phyloP scores from a whole-genome alignment of 2,888 invertebrate species.

The Dynastes tityus region DNA sequence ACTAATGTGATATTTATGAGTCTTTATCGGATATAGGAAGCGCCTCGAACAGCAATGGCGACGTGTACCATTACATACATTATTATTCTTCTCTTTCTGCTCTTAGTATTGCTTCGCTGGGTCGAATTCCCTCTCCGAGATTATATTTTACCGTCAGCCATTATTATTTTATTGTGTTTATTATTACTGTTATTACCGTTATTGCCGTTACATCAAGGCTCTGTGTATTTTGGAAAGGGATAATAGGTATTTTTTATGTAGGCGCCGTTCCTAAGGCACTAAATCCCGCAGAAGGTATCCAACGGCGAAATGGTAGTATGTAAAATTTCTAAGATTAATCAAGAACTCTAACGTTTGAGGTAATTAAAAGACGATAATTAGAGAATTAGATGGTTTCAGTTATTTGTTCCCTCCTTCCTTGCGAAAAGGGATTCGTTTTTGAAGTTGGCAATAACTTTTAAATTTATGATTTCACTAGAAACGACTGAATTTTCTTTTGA shows the following conservation, averaged over 20 bases:
- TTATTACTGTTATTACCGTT: conserved; percentile 40
- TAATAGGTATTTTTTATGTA: background rate
- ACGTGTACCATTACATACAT: conserved; percentile 65
- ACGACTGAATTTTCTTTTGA: too few species aligned
- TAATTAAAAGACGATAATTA: too few species aligned
- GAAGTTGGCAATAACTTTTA: too few species aligned
- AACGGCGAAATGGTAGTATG: too few species aligned
- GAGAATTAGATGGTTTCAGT: too few species aligned
- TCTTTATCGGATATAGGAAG: conserved; percentile 65
- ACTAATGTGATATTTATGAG: conserved; percentile 69
- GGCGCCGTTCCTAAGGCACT: background rate
- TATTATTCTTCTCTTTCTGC: conserved; percentile 51
- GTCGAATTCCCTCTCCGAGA: conserved; percentile 1
- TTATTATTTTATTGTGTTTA: conserved; percentile 43
- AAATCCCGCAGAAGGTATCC: too few species aligned
- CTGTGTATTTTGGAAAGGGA: background rate
- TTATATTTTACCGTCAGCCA: conserved; percentile 35
- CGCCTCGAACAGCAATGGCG: conserved; percentile 59
- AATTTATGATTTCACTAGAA: too few species aligned
- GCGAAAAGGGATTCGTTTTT: too few species aligned
- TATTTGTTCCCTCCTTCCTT: too few species aligned
- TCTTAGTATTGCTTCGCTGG: conserved; percentile 27
- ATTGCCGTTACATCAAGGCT: background rate
- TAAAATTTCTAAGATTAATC: too few species aligned
- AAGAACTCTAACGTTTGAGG: too few species aligned